Conservation (phyloP, 2,113 vertebrate genomes). For the Tetraodon nigroviridis region DNA sequence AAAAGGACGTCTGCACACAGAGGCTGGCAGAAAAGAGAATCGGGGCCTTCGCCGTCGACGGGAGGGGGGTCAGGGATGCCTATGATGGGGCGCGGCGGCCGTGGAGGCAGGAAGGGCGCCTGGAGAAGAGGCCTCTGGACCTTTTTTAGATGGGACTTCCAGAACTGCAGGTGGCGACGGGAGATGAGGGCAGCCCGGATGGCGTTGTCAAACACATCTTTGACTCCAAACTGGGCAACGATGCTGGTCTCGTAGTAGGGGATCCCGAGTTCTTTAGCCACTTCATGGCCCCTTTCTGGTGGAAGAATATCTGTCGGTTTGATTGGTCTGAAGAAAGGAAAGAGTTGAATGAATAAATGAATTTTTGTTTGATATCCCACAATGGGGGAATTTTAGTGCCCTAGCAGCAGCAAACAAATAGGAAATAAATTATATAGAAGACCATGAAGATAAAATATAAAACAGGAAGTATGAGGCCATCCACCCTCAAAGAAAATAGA, state of each 20-base stretch:
- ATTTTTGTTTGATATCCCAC: no score
- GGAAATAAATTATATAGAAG: no score
- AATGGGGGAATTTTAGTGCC: no score
- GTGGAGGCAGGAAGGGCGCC: conserved; percentile 84
- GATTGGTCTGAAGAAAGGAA: conserved; percentile 76
- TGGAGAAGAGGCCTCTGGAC: conserved; percentile 85
- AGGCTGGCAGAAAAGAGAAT: conserved; percentile 78
- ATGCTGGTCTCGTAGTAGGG: conserved; percentile 91
- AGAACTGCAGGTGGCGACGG: conserved; percentile 88
- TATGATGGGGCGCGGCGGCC: conserved; percentile 81
- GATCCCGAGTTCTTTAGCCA: conserved; percentile 87
- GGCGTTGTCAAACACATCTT: conserved; percentile 91
- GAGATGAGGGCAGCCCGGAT: conserved; percentile 89
- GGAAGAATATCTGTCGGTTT: conserved; percentile 87
- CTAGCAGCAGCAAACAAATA: no score
- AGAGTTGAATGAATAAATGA: background rate
- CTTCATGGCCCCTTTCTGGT: conserved; percentile 85
- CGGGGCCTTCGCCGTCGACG: conserved; percentile 68
- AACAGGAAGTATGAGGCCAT: no score
- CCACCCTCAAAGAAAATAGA: no score
- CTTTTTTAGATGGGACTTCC: conserved; percentile 89
- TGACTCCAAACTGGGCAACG: conserved; percentile 88
- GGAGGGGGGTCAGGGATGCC: conserved; percentile 77
- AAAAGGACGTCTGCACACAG: conserved; percentile 85
- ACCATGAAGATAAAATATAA: no score